Conservation (phyloP, 2,888 invertebrate species). For the Nephrotoma appendiculata region DNA sequence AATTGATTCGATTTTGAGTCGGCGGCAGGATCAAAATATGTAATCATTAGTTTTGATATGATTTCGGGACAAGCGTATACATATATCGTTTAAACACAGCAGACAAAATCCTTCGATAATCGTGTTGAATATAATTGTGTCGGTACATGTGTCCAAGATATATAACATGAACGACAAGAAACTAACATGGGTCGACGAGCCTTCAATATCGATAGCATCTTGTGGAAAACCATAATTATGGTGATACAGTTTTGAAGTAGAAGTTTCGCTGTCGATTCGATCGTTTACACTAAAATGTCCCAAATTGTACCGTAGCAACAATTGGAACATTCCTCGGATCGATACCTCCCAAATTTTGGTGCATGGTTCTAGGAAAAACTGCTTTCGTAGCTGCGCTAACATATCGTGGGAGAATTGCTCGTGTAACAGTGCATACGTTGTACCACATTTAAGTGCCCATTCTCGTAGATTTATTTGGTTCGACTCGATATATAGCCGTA, state of each 20-base stretch:
- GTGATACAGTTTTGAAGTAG: conserved; percentile 24
- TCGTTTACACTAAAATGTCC: conserved; percentile 24
- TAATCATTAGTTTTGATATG: conserved; percentile 42
- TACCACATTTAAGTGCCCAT: conserved; percentile 54
- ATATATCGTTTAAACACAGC: conserved; percentile 26
- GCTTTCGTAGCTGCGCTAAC: conserved; percentile 25
- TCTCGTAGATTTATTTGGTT: conserved; percentile 43
- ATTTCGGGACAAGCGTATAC: conserved; percentile 27
- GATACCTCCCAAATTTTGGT: conserved; percentile 26
- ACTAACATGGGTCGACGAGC: conserved; percentile 17
- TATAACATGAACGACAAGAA: conserved; percentile 29
- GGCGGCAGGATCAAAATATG: conserved; percentile 71
- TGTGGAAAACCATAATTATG: conserved; percentile 18
- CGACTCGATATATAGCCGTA: conserved; percentile 33
- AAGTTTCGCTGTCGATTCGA: conserved; percentile 14
- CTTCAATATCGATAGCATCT: background rate
- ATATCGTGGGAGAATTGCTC: conserved; percentile 50
- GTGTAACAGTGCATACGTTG: conserved; percentile 58
- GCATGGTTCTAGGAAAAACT: conserved; percentile 28
- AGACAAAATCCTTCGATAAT: conserved; percentile 29
- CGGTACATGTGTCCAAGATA: conserved; percentile 26
- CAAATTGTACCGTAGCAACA: conserved; percentile 27
- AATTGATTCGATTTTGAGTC: conserved; percentile 29
- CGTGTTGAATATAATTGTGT: conserved; percentile 23
- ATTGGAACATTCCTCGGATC: conserved; percentile 27